These are phyloP conservation scores for Bos indicus DNA, from an alignment of 2,113 vertebrate genomes.

Conservation along the genomic window DNA sequence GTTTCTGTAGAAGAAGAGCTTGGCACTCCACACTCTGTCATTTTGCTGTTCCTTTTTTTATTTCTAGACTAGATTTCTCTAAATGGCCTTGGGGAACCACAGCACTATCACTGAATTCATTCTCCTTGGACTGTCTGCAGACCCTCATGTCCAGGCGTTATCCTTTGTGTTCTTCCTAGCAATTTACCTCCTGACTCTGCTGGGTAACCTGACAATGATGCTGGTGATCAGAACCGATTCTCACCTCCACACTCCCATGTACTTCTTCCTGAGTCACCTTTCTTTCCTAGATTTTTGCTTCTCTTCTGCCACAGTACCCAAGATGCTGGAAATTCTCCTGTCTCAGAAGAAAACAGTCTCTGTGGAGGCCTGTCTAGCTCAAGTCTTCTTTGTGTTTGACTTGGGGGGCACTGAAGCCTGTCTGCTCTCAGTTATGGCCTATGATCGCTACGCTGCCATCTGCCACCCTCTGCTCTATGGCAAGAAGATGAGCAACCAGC, in stretches of 20 bases:
- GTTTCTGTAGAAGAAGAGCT: neutral
- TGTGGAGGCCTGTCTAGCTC: conserved; percentile 24
- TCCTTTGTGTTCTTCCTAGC: neutral
- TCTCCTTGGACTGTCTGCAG: neutral
- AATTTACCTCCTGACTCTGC: neutral
- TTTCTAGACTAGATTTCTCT: neutral
- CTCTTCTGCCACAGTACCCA: neutral
- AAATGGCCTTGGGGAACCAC: neutral
- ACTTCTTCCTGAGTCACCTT: neutral
- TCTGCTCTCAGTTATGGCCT: neutral
- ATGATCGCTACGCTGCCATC: neutral
- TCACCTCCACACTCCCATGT: neutral
- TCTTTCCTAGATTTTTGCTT: neutral
- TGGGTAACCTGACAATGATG: neutral
- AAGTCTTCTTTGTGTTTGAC: conserved; percentile 36
- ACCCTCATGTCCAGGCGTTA: neutral
- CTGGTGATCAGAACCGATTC: neutral
- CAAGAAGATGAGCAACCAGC: neutral
- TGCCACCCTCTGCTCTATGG: neutral
- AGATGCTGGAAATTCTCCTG: neutral
- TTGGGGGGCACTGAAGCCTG: neutral
- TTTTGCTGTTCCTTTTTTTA: neutral
- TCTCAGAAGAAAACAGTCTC: neutral
- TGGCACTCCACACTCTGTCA: too few species aligned
- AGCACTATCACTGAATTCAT: neutral